phyloP scores from a whole-genome alignment of 2,888 invertebrate species.

The Cryptus armator region DNA sequence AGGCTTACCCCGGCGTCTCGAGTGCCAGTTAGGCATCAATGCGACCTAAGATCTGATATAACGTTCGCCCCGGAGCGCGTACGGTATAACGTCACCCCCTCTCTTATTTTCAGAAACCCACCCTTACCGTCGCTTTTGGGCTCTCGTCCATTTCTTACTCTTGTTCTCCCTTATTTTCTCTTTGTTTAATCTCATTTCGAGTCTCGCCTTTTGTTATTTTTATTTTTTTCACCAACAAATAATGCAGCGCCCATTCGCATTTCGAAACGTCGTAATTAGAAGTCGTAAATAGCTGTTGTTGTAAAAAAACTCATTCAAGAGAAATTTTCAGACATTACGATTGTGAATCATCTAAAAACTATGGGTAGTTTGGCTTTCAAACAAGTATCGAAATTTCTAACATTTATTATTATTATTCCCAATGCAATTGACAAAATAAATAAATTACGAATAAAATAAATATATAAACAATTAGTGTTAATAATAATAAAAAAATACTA shows the following conservation, averaged over 20 bases:
- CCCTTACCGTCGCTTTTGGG: conserved; percentile 40
- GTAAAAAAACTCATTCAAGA: conserved; percentile 8
- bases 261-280: conserved; percentile 27
- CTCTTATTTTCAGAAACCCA: conserved; percentile 33
- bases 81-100: conserved; percentile 14
- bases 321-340: conserved; percentile 2
- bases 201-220: conserved; percentile 57
- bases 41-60: conserved; percentile 79
- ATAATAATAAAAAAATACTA: neutral
- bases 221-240: conserved; percentile 45
- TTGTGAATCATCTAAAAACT: no score
- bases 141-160: conserved; percentile 40
- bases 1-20: conserved; percentile 78
- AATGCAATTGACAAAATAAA: no score
- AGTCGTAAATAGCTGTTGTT: neutral
- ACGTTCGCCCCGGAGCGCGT: conserved; percentile 51
- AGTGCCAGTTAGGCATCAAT: conserved; percentile 82
- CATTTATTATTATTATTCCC: no score
- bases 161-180: conserved; percentile 20
- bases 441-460: no score
- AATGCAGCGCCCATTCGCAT: conserved; percentile 45
- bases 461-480: no score
- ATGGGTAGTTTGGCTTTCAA: no score
- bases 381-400: no score
- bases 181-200: neutral